phyloP scores from a whole-genome alignment of 1,140 invertebrate genomes.

The Leptinotarsa undecemlineata region DNA sequence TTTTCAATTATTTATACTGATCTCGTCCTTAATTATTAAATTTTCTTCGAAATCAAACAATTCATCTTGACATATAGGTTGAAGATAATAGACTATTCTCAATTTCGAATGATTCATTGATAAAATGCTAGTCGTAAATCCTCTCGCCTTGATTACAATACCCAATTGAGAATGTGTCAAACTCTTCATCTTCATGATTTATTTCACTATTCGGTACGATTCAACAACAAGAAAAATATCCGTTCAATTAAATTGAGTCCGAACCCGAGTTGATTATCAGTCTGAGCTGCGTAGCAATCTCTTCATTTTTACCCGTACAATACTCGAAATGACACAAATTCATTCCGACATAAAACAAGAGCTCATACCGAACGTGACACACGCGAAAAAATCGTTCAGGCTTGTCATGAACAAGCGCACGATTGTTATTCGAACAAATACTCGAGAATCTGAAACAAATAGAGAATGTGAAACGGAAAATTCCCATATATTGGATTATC shows the following conservation, averaged over 20 bases:
- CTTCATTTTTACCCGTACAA: neutral
- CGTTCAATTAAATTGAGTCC: neutral
- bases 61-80: no score
- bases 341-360: constrained; percentile 7
- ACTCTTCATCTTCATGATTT: no score
- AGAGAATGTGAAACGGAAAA: constrained; percentile 35
- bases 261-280: neutral
- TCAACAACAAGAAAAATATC: neutral
- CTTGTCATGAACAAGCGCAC: constrained; percentile 36
- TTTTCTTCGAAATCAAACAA: no score
- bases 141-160: no score
- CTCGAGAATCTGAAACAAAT: constrained; percentile 32
- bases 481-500: constrained; percentile 38
- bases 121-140: no score
- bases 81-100: no score
- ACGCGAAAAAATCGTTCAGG: constrained; percentile 36
- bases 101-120: no score
- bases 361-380: constrained; percentile 29
- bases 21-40: no score
- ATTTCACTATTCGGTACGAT: no score
- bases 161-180: no score
- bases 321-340: constrained; percentile 6
- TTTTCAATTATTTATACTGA: no score
- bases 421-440: constrained; percentile 36
- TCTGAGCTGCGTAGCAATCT: neutral